Evolutionary conservation across 2,888 invertebrate species (phyloP), one percentile per base, ranked within the genome.

Genomic region (Calliopum simillimum): DNA sequence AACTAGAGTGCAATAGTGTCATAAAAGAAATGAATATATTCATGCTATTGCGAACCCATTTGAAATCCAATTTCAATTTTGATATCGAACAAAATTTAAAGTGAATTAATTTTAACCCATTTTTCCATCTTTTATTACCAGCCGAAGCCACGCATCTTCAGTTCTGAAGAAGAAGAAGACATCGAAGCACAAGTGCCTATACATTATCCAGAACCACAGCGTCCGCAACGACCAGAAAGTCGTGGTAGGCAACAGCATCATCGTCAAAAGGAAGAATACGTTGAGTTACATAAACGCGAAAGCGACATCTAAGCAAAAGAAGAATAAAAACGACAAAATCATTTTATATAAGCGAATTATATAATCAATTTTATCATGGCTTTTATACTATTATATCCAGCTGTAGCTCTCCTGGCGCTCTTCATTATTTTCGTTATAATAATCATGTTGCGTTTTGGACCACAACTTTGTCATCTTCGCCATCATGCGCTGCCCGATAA

Each of bases 381-480:
- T 78, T 89, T 94, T 78, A 89, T 94, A 75, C 87, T 94, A 72
- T 89, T 93, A 75, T 95, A 93, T 89, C 95, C 96, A 0, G 93
- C 93, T 0, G 88, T 92, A 43, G 92, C 93, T 16, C 89, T 91
- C 33, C 82, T 96, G 43, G 90, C 93, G 12, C 86, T 95, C 75
- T 90, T 94, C 79, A 89, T 95, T 43, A 88, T 94, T 43, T 89
- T 90, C 74, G 90, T 94, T 4, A 93, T 96, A 71, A 91, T 95
- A 75, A 78, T 92, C 14, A 89, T 96, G 79, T 85, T 96, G 23
- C 90, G 92, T 76, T 94, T 89, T 83, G 96, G 95, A 0, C 89
- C 92, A 21, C 88, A 88, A 69, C 87, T 93, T 75, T 95, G 94
- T 81, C 89, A 89, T 67, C 87, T 92, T 1, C 89, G 94, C 11